Conservation (phyloP, 2,888 invertebrate genomes). For the Aleiodes leptofemur region DNA sequence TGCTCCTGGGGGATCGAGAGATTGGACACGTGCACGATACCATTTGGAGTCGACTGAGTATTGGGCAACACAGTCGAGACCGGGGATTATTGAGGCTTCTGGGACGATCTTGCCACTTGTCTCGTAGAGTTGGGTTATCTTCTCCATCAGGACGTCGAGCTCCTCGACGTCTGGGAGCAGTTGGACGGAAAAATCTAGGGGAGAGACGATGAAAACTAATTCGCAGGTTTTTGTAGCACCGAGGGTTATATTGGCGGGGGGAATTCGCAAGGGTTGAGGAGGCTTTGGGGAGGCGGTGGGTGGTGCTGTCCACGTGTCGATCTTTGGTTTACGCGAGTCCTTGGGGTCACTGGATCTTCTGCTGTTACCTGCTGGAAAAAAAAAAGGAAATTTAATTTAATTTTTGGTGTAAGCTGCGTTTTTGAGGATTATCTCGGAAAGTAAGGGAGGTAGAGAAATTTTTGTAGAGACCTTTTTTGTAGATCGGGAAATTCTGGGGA, state of each 20-base stretch:
- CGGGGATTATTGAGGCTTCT: constrained; percentile 55
- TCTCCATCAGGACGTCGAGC: constrained; percentile 64
- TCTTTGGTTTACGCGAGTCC: background rate
- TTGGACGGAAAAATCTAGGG: constrained; percentile 69
- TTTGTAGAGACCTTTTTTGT: too few species aligned
- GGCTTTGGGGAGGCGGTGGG: background rate
- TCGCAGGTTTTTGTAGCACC: constrained; percentile 65
- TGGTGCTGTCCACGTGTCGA: constrained; percentile 33
- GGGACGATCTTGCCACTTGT: constrained; percentile 61
- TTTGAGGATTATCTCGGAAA: too few species aligned
- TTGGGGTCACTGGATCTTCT: constrained; percentile 24
- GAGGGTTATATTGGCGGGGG: constrained; percentile 58
- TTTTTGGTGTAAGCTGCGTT: too few species aligned
- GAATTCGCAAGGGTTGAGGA: constrained; percentile 49
- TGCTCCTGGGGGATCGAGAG: constrained; percentile 75
- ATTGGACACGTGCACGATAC: constrained; percentile 80
- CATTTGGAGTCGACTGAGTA: constrained; percentile 80
- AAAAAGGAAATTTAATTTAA: too few species aligned
- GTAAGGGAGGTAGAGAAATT: too few species aligned
- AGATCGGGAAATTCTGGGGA: too few species aligned
- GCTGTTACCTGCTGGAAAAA: constrained; percentile 12
- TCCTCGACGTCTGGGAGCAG: constrained; percentile 63
- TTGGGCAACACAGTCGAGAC: constrained; percentile 67
- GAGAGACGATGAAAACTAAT: constrained; percentile 62
- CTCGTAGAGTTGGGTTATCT: constrained; percentile 62